phyloP scores from a whole-genome alignment of 2,888 invertebrate genomes.

The Sepiola atlantica region DNA sequence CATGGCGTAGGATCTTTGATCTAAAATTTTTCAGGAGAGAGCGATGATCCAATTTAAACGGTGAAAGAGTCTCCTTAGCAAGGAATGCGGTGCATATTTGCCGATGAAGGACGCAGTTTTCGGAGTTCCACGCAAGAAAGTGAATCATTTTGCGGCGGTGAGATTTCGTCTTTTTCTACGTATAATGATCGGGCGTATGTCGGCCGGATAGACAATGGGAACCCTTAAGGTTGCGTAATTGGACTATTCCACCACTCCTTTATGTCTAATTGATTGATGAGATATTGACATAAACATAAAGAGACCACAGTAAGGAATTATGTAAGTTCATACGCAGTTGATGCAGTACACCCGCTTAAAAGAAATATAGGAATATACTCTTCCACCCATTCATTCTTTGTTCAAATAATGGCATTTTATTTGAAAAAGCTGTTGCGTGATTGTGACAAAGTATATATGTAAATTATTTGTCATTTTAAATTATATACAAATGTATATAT shows the following conservation, averaged over 20 bases:
- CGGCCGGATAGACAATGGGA: background rate
- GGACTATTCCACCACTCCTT: background rate
- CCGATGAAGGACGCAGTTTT: background rate
- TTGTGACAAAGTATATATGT: too few species aligned
- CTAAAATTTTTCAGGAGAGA: background rate
- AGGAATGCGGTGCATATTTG: background rate
- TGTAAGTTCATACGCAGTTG: too few species aligned
- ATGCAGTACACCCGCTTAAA: too few species aligned
- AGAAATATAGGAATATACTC: too few species aligned
- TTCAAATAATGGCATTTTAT: too few species aligned
- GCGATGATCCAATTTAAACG: background rate
- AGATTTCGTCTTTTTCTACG: background rate
- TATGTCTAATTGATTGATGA: background rate
- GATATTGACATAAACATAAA: too few species aligned
- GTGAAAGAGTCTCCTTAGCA: background rate
- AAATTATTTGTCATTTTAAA: too few species aligned
- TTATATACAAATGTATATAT: too few species aligned
- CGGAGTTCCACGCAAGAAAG: background rate
- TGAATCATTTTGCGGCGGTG: background rate
- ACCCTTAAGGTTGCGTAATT: background rate
- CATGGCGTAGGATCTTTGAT: background rate
- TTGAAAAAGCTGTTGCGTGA: too few species aligned
- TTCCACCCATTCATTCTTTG: too few species aligned
- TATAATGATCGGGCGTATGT: background rate
- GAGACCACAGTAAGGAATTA: too few species aligned